Base-by-base conservation (phyloP, 2,888 invertebrate species). In the Zonitis immaculata region DNA sequence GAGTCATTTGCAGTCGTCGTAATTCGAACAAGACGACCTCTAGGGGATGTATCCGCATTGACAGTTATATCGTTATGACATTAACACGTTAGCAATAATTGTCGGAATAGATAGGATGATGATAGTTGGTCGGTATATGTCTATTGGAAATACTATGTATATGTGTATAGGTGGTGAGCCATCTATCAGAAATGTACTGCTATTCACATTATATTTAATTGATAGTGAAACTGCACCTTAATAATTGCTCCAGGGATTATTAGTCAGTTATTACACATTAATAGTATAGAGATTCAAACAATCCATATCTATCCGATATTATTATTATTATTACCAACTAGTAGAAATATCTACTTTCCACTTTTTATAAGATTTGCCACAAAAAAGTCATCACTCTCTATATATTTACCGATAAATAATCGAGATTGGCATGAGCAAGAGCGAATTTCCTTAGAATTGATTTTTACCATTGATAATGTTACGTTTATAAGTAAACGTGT, bases 211-310 rank as follows among this genome's bases (percentile, higher is more conserved):
- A 71, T 63, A 64, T 61, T 68, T n/a, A 72, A 72, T 73, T 72
- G 70, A 73, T 72, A 70, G 66, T 60, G 62, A 66, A 63, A 66
- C 62, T 60, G 69, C 67, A 66, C 72, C 71, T 70, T 70, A 70
- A 70, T 73, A 72, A 72, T 72, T 70, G 70, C 70, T 66, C 64
- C 66, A 67, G 64, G 71, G 72, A 71, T 72, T 71, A 71, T n/a
- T n/a, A n/a, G n/a, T n/a, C n/a, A n/a, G n/a, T n/a, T n/a, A n/a
- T n/a, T n/a, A n/a, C n/a, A n/a, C n/a, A n/a, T n/a, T n/a, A n/a
- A n/a, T n/a, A n/a, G n/a, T n/a, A n/a, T n/a, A n/a, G n/a, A 60
- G 58, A 59, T 59, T 62, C 53, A 57, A 58, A 66, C 65, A 65
- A 63, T 56, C 61, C 62, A 59, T 46, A 44, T 49, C 52, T 59